Percentiles rank a stretch among this genome's conserved stretches.
phyloP scores from a whole-genome alignment of 2,797 vertebrate species.

The Halcyon smyrnensis region DNA sequence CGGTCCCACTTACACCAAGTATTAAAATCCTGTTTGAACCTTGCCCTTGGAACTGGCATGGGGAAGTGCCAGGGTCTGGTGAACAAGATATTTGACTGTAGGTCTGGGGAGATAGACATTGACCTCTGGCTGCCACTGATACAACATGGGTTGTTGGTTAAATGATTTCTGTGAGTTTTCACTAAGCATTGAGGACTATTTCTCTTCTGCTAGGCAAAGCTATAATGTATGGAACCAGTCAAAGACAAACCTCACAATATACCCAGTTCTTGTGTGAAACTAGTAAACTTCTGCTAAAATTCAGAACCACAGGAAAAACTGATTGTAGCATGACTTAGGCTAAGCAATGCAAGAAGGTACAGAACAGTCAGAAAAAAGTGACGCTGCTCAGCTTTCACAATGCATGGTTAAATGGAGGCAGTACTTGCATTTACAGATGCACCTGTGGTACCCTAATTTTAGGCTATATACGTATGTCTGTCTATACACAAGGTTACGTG shows the following conservation, averaged over 20 bases:
- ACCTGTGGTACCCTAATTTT: neutral
- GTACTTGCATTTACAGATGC: neutral
- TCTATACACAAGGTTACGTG: neutral
- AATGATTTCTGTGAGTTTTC: neutral
- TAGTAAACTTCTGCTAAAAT: neutral
- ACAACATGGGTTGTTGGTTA: neutral
- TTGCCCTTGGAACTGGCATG: neutral
- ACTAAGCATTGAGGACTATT: neutral
- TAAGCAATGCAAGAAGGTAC: neutral
- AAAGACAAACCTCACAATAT: neutral
- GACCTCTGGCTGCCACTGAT: neutral
- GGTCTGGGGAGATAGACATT: neutral
- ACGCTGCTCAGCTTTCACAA: neutral
- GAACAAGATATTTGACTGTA: neutral
- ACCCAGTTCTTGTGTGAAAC: neutral
- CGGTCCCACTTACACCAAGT: neutral
- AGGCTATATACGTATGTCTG: neutral
- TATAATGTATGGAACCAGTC: neutral
- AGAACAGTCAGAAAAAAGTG: neutral
- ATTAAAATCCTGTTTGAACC: neutral
- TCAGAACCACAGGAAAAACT: neutral
- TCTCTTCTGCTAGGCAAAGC: neutral
- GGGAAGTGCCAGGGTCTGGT: neutral
- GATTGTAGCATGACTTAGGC: neutral
- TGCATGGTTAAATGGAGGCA: neutral